These are phyloP conservation scores for Euura saliciscinereae DNA, from an alignment of 1,140 invertebrate species.

Conservation along the genomic window DNA sequence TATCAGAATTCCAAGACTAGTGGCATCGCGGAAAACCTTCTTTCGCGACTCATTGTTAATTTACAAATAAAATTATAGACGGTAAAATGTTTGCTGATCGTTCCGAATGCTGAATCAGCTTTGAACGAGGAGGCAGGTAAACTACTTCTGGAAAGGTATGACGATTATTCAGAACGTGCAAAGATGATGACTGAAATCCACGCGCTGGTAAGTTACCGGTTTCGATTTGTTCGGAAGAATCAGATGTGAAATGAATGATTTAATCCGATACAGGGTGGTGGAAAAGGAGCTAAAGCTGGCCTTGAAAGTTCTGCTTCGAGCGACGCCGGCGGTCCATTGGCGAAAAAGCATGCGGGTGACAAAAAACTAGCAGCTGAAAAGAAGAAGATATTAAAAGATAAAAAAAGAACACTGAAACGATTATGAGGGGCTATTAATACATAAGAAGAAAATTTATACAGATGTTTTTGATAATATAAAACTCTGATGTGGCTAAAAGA, in stretches of 20 bases:
- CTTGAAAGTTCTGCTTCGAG: constrained; percentile 47
- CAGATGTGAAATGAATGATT: constrained; percentile 10
- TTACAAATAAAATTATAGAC: constrained; percentile 67
- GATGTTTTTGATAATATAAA: constrained; percentile 35
- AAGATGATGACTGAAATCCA: constrained; percentile 96
- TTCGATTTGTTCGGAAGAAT: neutral
- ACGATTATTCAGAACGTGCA: constrained; percentile 88
- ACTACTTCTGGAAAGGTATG: constrained; percentile 87
- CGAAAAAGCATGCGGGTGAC: constrained; percentile 84
- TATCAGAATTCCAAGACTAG: too few relatives aligned
- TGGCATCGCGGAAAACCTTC: too few relatives aligned
- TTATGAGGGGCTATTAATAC: constrained; percentile 67
- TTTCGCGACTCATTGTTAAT: neutral
- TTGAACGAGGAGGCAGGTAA: constrained; percentile 94
- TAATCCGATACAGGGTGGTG: constrained; percentile 38
- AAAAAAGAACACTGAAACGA: constrained; percentile 86
- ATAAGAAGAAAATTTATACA: neutral
- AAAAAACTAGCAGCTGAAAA: constrained; percentile 81
- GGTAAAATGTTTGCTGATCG: constrained; percentile 90
- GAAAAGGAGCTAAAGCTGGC: constrained; percentile 50
- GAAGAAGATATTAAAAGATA: constrained; percentile 81
- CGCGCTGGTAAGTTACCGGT: constrained; percentile 66
- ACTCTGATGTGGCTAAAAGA: constrained; percentile 31
- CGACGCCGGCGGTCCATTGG: constrained; percentile 71
- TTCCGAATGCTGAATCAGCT: constrained; percentile 93